Conservation (phyloP, 1,140 invertebrate genomes). For the Caenorhabditis tropicalis region DNA sequence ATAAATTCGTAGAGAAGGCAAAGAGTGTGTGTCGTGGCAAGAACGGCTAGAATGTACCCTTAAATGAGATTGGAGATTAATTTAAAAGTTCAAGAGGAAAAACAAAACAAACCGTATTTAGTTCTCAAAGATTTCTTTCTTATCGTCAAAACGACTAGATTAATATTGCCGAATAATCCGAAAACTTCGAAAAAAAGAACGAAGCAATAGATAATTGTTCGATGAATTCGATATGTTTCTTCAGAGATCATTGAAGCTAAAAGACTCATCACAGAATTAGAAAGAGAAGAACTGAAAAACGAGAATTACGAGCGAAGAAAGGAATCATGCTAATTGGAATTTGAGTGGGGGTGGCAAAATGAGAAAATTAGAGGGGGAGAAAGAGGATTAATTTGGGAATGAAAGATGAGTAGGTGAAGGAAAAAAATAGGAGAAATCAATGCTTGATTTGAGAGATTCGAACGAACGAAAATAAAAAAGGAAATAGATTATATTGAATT, state of each 20-base stretch:
- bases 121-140: conserved; percentile 12
- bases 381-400: not conserved
- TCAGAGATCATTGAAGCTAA: not conserved
- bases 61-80: not conserved
- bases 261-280: not conserved
- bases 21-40: not conserved
- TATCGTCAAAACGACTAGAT: conserved; percentile 2
- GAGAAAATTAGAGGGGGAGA: not conserved
- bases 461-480: too few species aligned
- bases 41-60: not conserved
- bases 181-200: conserved; percentile 16
- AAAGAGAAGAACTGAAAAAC: not conserved
- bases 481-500: too few species aligned
- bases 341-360: not conserved
- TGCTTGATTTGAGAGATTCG: too few species aligned
- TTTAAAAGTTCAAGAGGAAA: not conserved
- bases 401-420: not conserved
- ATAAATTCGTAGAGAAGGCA: conserved; percentile 12
- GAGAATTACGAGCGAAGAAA: not conserved
- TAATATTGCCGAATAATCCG: conserved; percentile 15
- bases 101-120: not conserved
- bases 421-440: not conserved
- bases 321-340: not conserved
- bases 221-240: conserved; percentile 29
- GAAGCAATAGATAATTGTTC: conserved; percentile 14